phyloP scores from a whole-genome alignment of 1,140 invertebrate species.

The Armadillidium nasatum region DNA sequence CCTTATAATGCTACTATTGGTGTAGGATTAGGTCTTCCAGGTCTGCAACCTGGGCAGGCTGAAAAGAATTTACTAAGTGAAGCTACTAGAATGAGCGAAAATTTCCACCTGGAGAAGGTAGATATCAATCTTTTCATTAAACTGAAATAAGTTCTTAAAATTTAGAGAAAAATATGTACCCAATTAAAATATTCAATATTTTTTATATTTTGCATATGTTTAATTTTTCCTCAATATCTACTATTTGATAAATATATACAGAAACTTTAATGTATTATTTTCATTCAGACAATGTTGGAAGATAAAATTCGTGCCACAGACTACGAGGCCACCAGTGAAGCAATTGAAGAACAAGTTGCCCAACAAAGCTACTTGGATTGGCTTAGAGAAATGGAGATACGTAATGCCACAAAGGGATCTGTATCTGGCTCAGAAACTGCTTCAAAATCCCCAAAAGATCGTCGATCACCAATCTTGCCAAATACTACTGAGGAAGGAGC shows the following conservation, averaged over 20 bases:
- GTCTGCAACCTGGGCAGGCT: conserved; percentile 71
- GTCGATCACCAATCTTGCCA: conserved; percentile 32
- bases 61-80: conserved; percentile 71
- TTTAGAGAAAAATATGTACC: too few relatives aligned
- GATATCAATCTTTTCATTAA: too few relatives aligned
- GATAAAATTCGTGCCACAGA: conserved; percentile 87
- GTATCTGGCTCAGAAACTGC: not conserved
- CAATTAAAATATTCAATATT: too few relatives aligned
- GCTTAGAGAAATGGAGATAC: conserved; percentile 67
- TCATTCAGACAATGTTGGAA: conserved; percentile 75
- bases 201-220: too few relatives aligned
- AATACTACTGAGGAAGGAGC: conserved; percentile 26
- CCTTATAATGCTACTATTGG: conserved; percentile 63
- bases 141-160: too few relatives aligned
- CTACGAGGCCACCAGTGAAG: conserved; percentile 89
- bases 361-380: conserved; percentile 85
- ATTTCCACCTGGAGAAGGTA: conserved; percentile 77
- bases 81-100: conserved; percentile 74
- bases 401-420: conserved; percentile 49
- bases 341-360: conserved; percentile 83
- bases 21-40: conserved; percentile 66
- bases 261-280: conserved; percentile 43
- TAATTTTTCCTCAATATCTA: too few relatives aligned
- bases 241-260: too few relatives aligned
- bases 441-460: conserved; percentile 26